Evolutionary conservation across 2,888 invertebrate genomes (phyloP).

Genomic region (Amaurobius ferox): DNA sequence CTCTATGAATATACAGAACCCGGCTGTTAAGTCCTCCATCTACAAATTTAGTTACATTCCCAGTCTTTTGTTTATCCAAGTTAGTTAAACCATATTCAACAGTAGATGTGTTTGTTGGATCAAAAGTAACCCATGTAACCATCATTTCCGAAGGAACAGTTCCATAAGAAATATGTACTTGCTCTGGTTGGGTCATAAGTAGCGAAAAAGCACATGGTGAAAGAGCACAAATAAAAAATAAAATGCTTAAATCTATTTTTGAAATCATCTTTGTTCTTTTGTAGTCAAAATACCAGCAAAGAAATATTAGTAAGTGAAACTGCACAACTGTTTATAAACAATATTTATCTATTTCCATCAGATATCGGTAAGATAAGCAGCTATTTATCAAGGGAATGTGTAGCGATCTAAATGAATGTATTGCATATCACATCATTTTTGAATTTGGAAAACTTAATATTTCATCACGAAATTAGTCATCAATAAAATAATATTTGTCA

Average conservation of each 20-base stretch:
- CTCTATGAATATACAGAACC: slow-evolving; percentile 88
- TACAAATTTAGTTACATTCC: slow-evolving; percentile 80
- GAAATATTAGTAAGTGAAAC: neutral
- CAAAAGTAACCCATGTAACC: slow-evolving; percentile 75
- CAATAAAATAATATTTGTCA: no score
- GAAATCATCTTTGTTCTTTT: neutral
- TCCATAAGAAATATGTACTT: slow-evolving; percentile 53
- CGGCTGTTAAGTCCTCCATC: slow-evolving; percentile 85
- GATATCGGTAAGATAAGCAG: no score
- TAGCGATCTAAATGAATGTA: no score
- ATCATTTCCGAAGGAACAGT: slow-evolving; percentile 74
- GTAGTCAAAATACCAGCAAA: neutral
- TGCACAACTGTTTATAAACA: no score
- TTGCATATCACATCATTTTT: no score
- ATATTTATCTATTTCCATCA: no score
- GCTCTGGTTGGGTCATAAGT: slow-evolving; percentile 57
- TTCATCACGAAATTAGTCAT: no score
- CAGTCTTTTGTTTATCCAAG: slow-evolving; percentile 42
- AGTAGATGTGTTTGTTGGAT: slow-evolving; percentile 72
- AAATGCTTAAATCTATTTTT: neutral
- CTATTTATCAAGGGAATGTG: no score
- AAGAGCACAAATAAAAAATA: neutral
- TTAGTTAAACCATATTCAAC: slow-evolving; percentile 74
- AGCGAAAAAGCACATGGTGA: neutral
- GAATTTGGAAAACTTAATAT: no score